Base-by-base conservation (phyloP, 2,797 vertebrate species). In the Xenops minutus region DNA sequence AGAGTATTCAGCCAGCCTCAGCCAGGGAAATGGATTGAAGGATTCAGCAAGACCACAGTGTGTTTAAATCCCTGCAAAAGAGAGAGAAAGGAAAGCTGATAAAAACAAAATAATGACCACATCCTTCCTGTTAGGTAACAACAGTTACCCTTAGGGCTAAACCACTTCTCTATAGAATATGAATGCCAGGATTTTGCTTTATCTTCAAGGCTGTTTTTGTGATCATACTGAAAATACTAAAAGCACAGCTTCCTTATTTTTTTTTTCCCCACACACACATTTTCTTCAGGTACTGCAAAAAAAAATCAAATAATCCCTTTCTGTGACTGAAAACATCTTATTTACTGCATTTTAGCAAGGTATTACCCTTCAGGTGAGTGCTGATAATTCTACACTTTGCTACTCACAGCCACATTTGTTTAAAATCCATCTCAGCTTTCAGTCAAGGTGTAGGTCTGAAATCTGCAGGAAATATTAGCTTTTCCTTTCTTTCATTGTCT, bases 71-170 rank as follows among this genome's bases (percentile, higher is more conserved):
- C 23, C 32, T 52, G 36, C 16, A 72, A 88, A 90, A 67, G 12
- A 23, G 34, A 73, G 29, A 68, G 75, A 86, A 48, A 66, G 22
- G 48, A 68, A 81, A 91, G 52, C 43, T 78, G 71, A 80, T 72
- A 89, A 89, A 27, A 94, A 88, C 52, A 79, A 85, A 92, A 78
- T 78, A 91, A 91, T 75, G 82, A 75, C 36, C 37, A 55, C 39
- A 83, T 68, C 44, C 24, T 37, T 80, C 79, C 51, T 80, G 54
- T 51, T 77, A 77, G 64, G 66, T 62, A 85, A 71, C 30, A 89
- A 36, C 52, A 77, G 74, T 30, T 82, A 69, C 23, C 58, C 32
- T 66, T 48, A 62, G 29, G 43, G 58, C 63, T 85, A n/a, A 81
- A 95, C 62, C 15, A 26, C 3, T 80, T 48, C 26, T 66, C 37